Conservation (phyloP, 2,113 vertebrate genomes). For the Rhinichthys klamathensis region DNA sequence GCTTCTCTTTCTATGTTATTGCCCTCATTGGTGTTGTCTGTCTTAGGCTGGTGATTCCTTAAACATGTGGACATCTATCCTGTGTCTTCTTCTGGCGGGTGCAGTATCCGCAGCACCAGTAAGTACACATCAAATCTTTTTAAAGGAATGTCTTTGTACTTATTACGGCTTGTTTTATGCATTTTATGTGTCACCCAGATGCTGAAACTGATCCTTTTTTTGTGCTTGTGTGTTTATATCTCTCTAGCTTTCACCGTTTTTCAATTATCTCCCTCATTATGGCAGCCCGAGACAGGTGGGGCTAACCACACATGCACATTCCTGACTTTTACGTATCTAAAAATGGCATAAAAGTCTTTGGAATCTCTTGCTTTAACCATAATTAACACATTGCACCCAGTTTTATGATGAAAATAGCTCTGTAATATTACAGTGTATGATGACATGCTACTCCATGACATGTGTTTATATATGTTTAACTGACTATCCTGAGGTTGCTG, state of each 20-base stretch:
- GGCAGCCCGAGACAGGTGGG: conserved; percentile 60
- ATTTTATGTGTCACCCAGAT: not conserved
- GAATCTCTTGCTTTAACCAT: conserved; percentile 29
- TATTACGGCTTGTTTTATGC: not conserved
- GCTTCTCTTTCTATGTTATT: not conserved
- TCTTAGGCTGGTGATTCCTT: conserved; percentile 43
- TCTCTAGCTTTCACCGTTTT: conserved; percentile 57
- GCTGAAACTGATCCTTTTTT: not conserved
- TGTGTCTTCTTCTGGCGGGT: conserved; percentile 69
- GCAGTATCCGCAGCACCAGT: conserved; percentile 71
- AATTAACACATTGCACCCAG: not conserved
- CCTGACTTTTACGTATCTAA: not conserved
- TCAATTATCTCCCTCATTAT: conserved; percentile 71
- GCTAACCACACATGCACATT: conserved; percentile 60
- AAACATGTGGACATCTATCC: conserved; percentile 68
- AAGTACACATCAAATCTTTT: conserved; percentile 45
- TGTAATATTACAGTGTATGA: conserved; percentile 29
- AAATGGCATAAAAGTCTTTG: not conserved
- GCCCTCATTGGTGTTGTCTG: not conserved
- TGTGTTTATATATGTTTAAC: conserved; percentile 29
- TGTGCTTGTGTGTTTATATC: not conserved
- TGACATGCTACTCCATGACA: conserved; percentile 17
- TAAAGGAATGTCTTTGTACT: not conserved
- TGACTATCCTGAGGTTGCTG: not conserved
- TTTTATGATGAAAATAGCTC: conserved; percentile 16